phyloP scores from a whole-genome alignment of 2,888 invertebrate genomes.

The Lingula anatina region DNA sequence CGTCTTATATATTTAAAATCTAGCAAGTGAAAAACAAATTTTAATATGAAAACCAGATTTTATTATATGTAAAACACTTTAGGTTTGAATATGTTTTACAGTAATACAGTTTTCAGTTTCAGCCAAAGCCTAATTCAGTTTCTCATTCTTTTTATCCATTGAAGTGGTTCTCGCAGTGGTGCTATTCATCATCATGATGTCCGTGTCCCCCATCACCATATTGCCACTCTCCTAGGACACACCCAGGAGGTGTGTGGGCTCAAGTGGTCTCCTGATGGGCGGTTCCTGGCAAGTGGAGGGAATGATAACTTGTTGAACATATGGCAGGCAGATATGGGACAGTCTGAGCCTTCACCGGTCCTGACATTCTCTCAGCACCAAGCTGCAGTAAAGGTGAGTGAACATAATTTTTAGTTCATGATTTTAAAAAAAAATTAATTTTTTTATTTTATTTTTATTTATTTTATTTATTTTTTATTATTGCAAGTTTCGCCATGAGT shows the following conservation, averaged over 20 bases:
- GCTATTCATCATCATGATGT: constrained; percentile 93
- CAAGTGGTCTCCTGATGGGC: constrained; percentile 92
- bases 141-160: too few relatives aligned
- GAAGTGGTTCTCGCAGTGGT: constrained; percentile 80
- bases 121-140: too few relatives aligned
- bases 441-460: too few relatives aligned
- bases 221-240: constrained; percentile 69
- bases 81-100: background rate
- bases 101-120: too few relatives aligned
- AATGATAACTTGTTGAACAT: constrained; percentile 94
- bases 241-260: constrained; percentile 75
- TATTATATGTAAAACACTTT: background rate
- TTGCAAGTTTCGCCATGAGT: too few relatives aligned
- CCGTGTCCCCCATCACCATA: constrained; percentile 75
- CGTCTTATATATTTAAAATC: too few relatives aligned
- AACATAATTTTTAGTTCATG: too few relatives aligned
- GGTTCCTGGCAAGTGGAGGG: constrained; percentile 90
- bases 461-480: too few relatives aligned
- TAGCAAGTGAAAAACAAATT: background rate
- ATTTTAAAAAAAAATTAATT: too few relatives aligned
- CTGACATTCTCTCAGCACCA: constrained; percentile 57
- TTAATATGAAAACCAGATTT: background rate
- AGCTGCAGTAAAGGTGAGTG: constrained; percentile 54
- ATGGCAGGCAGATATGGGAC: constrained; percentile 60
- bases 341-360: constrained; percentile 46